phyloP scores from a whole-genome alignment of 2,113 vertebrate species.

The Urocolius indicus region DNA sequence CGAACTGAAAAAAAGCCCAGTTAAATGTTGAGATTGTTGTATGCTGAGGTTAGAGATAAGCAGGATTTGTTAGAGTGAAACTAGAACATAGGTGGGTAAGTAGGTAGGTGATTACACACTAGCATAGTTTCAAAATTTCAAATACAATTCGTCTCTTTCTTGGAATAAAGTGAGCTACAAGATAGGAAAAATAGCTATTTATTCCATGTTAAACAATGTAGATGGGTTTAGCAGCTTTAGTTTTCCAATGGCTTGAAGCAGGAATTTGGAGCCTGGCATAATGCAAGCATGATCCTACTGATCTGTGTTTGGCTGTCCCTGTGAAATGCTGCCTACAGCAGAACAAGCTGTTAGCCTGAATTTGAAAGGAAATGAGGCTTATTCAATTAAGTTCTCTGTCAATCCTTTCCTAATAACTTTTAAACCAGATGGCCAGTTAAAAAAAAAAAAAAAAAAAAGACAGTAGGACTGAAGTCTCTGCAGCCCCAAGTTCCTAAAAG shows the following conservation, averaged over 20 bases:
- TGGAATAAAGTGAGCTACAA: not conserved
- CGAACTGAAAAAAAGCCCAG: not conserved
- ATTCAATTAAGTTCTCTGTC: conserved; percentile 34
- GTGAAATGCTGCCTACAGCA: conserved; percentile 26
- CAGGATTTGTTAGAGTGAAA: not conserved
- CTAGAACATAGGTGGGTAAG: not conserved
- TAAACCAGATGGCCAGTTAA: conserved; percentile 13
- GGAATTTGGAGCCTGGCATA: not conserved
- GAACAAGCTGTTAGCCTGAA: conserved; percentile 30
- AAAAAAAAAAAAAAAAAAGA: not conserved
- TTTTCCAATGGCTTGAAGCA: not conserved
- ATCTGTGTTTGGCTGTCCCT: not conserved
- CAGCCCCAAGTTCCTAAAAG: not conserved
- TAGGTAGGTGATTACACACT: not conserved
- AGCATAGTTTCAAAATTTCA: not conserved
- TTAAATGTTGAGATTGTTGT: not conserved
- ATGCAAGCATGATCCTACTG: not conserved
- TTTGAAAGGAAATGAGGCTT: conserved; percentile 45
- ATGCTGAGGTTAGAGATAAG: not conserved
- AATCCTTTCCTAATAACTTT: conserved; percentile 25
- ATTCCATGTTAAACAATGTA: not conserved
- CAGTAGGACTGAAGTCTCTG: not conserved
- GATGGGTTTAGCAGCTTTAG: not conserved
- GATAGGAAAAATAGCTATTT: not conserved
- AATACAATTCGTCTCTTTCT: not conserved